Base-by-base conservation (phyloP, 2,888 invertebrate genomes). In the Mactromeris polynyma region DNA sequence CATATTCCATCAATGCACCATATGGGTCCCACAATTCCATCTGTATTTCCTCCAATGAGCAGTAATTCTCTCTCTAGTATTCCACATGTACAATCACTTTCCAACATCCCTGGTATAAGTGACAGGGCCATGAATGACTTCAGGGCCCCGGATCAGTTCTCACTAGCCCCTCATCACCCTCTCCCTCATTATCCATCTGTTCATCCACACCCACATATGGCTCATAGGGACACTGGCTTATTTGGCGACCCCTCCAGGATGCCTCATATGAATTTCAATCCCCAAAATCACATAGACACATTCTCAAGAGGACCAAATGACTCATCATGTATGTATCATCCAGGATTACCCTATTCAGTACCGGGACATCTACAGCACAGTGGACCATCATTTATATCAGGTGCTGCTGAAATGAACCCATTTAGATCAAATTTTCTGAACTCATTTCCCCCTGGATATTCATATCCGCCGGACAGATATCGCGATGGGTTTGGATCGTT, bases 401-500 rank as follows among this genome's bases (percentile, higher is more conserved):
- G 91, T 40, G 91, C 87, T 85, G 86, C 93, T 82, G 93, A 94
- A 36, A 91, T 94, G 91, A 90, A 90, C 54, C 91, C 91, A 80
- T 93, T 93, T 80, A 84, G 94, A 81, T 93, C 92, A 46, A 91
- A 92, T 81, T 88, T 93, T 85, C 91, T 94, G 81, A 91, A 93
- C 87, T 89, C 93, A 46, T 90, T 91, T 78, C 90, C 93, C 21
- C 92, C 93, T 33, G 93, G 91, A 33, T 93, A 93, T 90, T 89
- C 92, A 11, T 93, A 93, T 83, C 90, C 93, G 14, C 88, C 93
- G 19, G 90, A 91, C 83, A 88, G 93, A 87, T 93, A 91, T 79
- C 79, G 91, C 42, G 90, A 92, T 58, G 87, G 91, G 33, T 91
- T 92, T 86, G 88, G 91, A 78, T 86, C 89, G 2, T 79, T 90